Evolutionary conservation across 2,113 vertebrate species (phyloP).

Genomic region (Anoplopoma fimbria): DNA sequence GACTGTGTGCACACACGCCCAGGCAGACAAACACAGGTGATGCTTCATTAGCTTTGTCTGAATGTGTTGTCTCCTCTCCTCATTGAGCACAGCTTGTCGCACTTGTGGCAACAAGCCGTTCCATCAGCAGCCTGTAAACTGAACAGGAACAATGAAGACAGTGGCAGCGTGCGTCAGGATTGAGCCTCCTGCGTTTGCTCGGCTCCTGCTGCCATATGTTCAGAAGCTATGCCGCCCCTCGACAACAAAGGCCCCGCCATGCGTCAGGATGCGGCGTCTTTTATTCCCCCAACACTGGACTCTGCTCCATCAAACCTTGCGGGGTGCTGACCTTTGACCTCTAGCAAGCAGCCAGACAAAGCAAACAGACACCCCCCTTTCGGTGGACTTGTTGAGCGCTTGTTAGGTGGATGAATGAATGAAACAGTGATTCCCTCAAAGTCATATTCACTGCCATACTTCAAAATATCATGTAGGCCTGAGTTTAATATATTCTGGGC

Average conservation of each 20-base stretch:
- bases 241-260: conserved; percentile 68
- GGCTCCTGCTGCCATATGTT: conserved; percentile 67
- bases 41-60: conserved; percentile 30
- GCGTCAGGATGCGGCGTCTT: conserved; percentile 78
- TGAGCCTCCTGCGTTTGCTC: conserved; percentile 23
- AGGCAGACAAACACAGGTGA: background rate
- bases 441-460: background rate
- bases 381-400: conserved; percentile 34
- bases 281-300: conserved; percentile 66
- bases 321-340: conserved; percentile 66
- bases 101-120: conserved; percentile 37
- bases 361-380: conserved; percentile 33
- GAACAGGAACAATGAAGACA: conserved; percentile 65
- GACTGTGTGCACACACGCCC: background rate
- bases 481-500: background rate
- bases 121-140: conserved; percentile 47
- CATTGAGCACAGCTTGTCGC: conserved; percentile 17
- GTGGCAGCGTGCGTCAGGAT: conserved; percentile 5
- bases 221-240: conserved; percentile 50
- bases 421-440: background rate
- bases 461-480: background rate
- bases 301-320: conserved; percentile 47
- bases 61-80: conserved; percentile 4
- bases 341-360: conserved; percentile 64
- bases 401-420: conserved; percentile 10